Conservation (phyloP, 2,797 vertebrate genomes). For the Squalus acanthias region DNA sequence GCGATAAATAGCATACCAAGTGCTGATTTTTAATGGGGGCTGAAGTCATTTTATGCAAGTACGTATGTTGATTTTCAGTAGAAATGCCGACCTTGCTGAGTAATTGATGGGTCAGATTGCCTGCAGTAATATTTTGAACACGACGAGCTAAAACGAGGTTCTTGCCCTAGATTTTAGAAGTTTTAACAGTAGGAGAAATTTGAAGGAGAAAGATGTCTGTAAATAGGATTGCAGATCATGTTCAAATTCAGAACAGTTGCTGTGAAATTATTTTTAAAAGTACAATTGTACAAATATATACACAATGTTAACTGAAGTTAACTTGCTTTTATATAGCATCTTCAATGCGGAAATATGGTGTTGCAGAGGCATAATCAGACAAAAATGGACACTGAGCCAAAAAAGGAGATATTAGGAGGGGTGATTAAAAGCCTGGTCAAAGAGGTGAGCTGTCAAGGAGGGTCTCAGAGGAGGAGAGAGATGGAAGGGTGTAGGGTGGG, state of each 20-base stretch:
- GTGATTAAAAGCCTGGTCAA: neutral
- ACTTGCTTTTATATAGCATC: neutral
- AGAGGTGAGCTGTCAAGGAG: neutral
- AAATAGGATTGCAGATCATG: neutral
- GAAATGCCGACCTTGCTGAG: neutral
- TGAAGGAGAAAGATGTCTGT: neutral
- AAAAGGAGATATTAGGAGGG: too few relatives aligned
- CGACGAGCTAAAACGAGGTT: neutral
- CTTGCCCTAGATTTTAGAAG: neutral
- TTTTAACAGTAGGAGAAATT: neutral
- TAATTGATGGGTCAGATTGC: neutral
- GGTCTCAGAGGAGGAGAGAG: neutral
- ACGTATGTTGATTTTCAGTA: neutral
- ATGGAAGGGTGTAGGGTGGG: neutral
- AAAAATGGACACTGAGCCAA: neutral
- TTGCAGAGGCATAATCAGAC: neutral
- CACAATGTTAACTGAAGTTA: neutral
- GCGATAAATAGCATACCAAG: neutral
- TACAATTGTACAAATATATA: neutral
- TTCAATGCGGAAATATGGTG: neutral
- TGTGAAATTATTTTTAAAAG: neutral
- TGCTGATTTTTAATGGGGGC: neutral
- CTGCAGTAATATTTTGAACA: neutral
- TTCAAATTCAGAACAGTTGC: neutral
- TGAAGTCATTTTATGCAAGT: neutral